Base-by-base conservation (phyloP, 2,797 vertebrate species). In the Remorina albescens region DNA sequence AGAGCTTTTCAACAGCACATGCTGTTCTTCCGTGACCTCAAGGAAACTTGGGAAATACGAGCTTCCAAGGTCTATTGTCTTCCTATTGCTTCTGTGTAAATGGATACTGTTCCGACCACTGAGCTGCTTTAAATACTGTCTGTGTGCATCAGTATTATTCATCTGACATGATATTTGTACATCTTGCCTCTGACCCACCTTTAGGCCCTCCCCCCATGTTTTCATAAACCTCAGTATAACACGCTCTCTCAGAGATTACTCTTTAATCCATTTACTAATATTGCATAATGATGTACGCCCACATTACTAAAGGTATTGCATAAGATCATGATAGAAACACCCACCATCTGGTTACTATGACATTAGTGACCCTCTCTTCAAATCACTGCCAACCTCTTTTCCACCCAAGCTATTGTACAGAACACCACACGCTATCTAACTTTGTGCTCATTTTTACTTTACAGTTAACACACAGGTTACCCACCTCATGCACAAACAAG, bases 261-360 rank as follows among this genome's bases (percentile, higher is more conserved):
- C 44, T 60, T 62, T 86, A 82, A 87, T 85, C 84, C 58, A 25
- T 53, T 19, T 6, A 19, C n/a, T 64, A 39, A 75, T 62, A 62
- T 77, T 79, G 65, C 79, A 84, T 84, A 54, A 85, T 63, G 64
- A 47, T 58, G 21, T 28, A 67, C 41, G 30, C 69, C 74, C 42
- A 32, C 36, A 34, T 6, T 55, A 74, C 70, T 36, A 71, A 77
- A 71, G 63, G 3, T 23, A 18, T 83, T 81, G 30, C 76, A 68
- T 76, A 78, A 83, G 5, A 47, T 67, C 18, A 36, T 26, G 51
- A 74, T n/a, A 26, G 74, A 50, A 74, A 64, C 61, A 60, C 34
- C 68, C 62, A 64, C 77, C 85, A 88, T 81, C 82, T 89, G 85
- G 60, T 78, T 68, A 44, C 57, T 28, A 47, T 83, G 65, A 57